Evolutionary conservation across 1,140 invertebrate genomes (phyloP).

Genomic region (Pachypeltis micranthus): DNA sequence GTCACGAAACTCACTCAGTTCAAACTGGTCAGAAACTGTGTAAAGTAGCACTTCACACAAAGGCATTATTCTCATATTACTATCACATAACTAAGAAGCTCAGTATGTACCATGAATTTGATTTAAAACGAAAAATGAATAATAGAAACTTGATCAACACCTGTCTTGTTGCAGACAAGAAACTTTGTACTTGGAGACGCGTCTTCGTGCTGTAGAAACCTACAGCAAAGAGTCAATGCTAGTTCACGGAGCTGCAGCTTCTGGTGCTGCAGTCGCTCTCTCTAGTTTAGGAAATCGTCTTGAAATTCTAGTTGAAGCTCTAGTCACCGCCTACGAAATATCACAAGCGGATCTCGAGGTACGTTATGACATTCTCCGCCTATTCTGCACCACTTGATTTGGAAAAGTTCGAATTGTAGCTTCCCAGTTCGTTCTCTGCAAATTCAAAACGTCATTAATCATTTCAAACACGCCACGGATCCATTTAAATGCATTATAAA

Average conservation of each 20-base stretch:
- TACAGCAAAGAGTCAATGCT: slow-evolving; percentile 50
- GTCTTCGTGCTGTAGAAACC: slow-evolving; percentile 47
- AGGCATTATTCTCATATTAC: no score
- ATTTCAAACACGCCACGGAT: no score
- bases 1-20: no score
- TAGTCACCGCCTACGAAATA: slow-evolving; percentile 57
- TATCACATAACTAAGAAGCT: no score
- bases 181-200: slow-evolving; percentile 50
- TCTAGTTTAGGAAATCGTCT: slow-evolving; percentile 54
- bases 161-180: slow-evolving; percentile 51
- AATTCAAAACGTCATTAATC: no score
- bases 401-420: not conserved
- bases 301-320: slow-evolving; percentile 42
- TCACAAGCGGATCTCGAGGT: slow-evolving; percentile 64
- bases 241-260: slow-evolving; percentile 55
- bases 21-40: no score
- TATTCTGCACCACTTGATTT: not conserved
- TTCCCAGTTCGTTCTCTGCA: no score
- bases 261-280: slow-evolving; percentile 55
- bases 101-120: no score
- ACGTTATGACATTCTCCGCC: not conserved
- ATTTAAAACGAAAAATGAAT: no score
- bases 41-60: no score
- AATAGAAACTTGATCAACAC: no score
- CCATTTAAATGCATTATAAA: no score